Percentiles rank a stretch among this genome's conserved stretches.
These are phyloP conservation scores for Chaetogeoica ovagalla DNA, from an alignment of 2,888 invertebrate genomes.

Conservation along the genomic window DNA sequence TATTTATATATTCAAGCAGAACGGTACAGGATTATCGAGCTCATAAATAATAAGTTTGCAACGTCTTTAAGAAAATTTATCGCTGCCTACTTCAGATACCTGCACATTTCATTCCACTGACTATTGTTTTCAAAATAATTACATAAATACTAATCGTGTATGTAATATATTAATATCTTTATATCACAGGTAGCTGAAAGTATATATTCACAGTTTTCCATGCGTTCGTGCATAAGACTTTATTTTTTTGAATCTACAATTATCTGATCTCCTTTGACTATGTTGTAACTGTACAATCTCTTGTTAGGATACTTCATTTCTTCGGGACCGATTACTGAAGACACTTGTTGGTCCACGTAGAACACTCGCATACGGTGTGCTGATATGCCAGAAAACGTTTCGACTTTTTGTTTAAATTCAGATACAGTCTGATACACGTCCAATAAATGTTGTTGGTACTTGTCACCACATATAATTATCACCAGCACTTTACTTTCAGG, in stretches of 20 bases:
- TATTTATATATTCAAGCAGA: conserved; percentile 13
- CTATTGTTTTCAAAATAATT: conserved; percentile 20
- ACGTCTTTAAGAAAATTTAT: background rate
- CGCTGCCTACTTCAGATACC: background rate
- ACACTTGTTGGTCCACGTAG: conserved; percentile 77
- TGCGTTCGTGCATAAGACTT: background rate
- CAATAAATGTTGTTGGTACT: conserved; percentile 65
- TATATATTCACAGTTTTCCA: background rate
- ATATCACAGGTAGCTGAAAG: conserved; percentile 47
- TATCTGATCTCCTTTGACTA: conserved; percentile 86
- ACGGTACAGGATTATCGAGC: background rate
- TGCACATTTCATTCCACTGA: conserved; percentile 21
- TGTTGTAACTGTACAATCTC: conserved; percentile 88
- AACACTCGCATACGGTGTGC: conserved; percentile 84
- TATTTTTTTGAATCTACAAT: conserved; percentile 76
- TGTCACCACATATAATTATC: conserved; percentile 74
- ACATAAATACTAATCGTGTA: background rate
- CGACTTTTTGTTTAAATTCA: conserved; percentile 79
- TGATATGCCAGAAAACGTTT: conserved; percentile 78
- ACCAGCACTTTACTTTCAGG: conserved; percentile 86
- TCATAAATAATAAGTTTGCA: conserved; percentile 2
- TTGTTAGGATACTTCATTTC: conserved; percentile 88
- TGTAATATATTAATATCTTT: conserved; percentile 13
- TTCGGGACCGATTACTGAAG: conserved; percentile 71
- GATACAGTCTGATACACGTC: conserved; percentile 71